phyloP scores from a whole-genome alignment of 2,797 vertebrate genomes.

The Clarias pachynema region DNA sequence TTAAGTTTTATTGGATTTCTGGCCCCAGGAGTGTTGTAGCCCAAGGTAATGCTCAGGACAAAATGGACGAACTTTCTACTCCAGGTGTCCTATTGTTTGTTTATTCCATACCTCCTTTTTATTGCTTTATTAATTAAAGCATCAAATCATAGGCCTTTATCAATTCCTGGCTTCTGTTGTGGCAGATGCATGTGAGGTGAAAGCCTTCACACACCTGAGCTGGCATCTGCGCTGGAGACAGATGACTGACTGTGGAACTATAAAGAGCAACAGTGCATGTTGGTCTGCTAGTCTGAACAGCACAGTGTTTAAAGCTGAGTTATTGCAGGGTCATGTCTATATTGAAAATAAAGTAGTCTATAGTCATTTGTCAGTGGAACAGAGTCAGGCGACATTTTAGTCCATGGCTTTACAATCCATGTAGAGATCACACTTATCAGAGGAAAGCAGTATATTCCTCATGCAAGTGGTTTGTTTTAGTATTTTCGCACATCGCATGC shows the following conservation, averaged over 20 bases:
- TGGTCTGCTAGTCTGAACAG: slow-evolving; percentile 5
- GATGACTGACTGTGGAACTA: slow-evolving; percentile 30
- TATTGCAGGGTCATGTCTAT: slow-evolving; percentile 49
- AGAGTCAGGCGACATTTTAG: background rate
- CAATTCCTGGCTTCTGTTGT: slow-evolving; percentile 42
- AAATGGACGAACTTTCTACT: slow-evolving; percentile 44
- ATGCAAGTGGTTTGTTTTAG: background rate
- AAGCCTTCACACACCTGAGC: background rate
- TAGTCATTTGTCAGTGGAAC: slow-evolving; percentile 30
- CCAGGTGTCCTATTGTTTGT: slow-evolving; percentile 34
- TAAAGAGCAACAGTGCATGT: slow-evolving; percentile 33
- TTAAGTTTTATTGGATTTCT: slow-evolving; percentile 43
- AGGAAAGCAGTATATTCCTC: background rate
- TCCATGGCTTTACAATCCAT: background rate
- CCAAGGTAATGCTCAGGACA: slow-evolving; percentile 43
- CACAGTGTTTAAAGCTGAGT: slow-evolving; percentile 49
- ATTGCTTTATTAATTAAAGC: slow-evolving; percentile 56
- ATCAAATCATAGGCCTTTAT: slow-evolving; percentile 51
- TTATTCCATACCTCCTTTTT: slow-evolving; percentile 25
- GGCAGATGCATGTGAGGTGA: slow-evolving; percentile 1
- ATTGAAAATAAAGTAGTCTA: slow-evolving; percentile 27
- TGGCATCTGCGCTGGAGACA: slow-evolving; percentile 28
- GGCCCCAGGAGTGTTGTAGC: slow-evolving; percentile 46
- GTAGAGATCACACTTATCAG: background rate
- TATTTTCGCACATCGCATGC: background rate